Conservation (phyloP, 2,888 invertebrate genomes). For the Dysmachus trigonus region DNA sequence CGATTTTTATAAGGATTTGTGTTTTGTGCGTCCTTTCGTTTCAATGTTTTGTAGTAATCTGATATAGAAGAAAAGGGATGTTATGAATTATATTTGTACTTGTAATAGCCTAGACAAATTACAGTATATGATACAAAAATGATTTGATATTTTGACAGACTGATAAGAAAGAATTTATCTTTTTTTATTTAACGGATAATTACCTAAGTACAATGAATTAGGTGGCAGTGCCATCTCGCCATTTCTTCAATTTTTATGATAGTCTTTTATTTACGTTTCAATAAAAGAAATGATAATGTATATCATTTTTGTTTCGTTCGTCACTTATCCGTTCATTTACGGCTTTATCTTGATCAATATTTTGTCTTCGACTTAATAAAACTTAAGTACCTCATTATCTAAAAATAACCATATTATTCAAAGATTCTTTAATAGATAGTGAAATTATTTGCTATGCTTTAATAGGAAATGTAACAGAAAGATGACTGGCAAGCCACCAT, state of each 20-base stretch:
- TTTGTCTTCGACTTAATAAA: neutral
- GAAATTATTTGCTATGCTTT: neutral
- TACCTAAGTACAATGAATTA: neutral
- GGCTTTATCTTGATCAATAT: neutral
- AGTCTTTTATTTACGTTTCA: neutral
- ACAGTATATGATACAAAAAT: neutral
- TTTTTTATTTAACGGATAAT: neutral
- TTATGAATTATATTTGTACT: too few relatives aligned
- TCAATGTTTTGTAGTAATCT: too few relatives aligned
- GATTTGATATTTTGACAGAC: neutral
- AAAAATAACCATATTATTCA: neutral
- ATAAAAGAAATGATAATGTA: neutral
- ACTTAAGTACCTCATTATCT: neutral
- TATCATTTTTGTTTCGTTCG: neutral
- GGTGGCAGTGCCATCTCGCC: neutral
- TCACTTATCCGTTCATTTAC: neutral
- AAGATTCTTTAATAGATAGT: neutral
- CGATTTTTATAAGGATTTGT: too few relatives aligned
- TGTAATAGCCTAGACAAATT: neutral
- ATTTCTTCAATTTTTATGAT: neutral
- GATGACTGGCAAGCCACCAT: neutral
- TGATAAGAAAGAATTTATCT: neutral
- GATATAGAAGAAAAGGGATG: too few relatives aligned
- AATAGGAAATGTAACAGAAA: neutral
- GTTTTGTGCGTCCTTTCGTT: too few relatives aligned